Conservation (phyloP, 2,888 invertebrate species). For the Gymnoscelis rufifasciata region DNA sequence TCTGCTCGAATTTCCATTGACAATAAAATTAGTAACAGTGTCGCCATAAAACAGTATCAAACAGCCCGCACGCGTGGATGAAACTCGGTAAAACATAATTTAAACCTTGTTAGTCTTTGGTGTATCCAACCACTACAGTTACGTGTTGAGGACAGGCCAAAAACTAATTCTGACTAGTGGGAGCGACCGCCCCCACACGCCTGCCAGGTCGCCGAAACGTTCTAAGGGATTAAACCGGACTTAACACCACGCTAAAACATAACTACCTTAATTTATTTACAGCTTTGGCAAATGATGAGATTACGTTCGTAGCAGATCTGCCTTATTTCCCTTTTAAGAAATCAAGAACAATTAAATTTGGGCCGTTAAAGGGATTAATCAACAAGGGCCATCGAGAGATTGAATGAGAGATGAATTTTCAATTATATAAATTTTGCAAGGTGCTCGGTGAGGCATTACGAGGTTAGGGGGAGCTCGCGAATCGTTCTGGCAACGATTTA, state of each 20-base stretch:
- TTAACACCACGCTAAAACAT: constrained; percentile 38
- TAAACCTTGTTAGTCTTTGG: constrained; percentile 60
- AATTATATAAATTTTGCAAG: constrained; percentile 74
- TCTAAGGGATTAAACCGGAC: constrained; percentile 45
- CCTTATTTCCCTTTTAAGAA: constrained; percentile 7
- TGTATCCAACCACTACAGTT: constrained; percentile 47
- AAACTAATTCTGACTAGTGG: constrained; percentile 57
- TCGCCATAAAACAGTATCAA: constrained; percentile 43
- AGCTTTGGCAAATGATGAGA: constrained; percentile 5
- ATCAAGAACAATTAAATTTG: constrained; percentile 9
- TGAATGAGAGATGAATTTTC: constrained; percentile 63
- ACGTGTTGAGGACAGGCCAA: constrained; percentile 53
- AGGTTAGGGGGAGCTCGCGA: constrained; percentile 60
- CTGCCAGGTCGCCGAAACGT: constrained; percentile 36
- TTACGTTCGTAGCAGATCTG: constrained; percentile 1
- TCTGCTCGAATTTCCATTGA: constrained; percentile 24
- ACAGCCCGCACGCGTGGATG: constrained; percentile 44
- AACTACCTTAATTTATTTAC: constrained; percentile 25
- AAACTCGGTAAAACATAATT: constrained; percentile 56
- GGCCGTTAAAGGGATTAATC: constrained; percentile 29
- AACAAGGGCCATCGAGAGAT: constrained; percentile 46
- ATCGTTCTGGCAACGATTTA: constrained; percentile 74
- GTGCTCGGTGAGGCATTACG: constrained; percentile 66
- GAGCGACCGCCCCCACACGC: constrained; percentile 28
- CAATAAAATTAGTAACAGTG: constrained; percentile 39